phyloP scores from a whole-genome alignment of 1,140 invertebrate genomes.

The Drosophila auraria region DNA sequence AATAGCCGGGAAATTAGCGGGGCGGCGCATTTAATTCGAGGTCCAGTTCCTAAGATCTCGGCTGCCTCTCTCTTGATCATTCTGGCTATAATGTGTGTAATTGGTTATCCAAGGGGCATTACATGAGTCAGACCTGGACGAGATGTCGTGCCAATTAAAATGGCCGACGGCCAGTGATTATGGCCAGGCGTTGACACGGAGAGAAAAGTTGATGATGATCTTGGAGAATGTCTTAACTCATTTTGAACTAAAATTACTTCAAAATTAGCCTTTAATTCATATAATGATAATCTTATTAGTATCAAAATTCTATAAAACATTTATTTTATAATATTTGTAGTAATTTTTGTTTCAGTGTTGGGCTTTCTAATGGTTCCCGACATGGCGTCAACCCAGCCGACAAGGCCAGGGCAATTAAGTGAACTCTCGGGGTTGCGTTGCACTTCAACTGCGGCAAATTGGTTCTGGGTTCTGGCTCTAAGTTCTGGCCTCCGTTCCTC shows the following conservation, averaged over 20 bases:
- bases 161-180: conserved; percentile 65
- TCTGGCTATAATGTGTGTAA: conserved; percentile 44
- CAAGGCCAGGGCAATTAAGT: conserved; percentile 50
- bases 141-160: conserved; percentile 79
- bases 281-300: not conserved
- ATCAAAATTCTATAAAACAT: not conserved
- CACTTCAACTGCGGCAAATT: conserved; percentile 64
- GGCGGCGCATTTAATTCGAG: conserved; percentile 52
- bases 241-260: not conserved
- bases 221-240: not conserved
- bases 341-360: conserved; percentile 4
- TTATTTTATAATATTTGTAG: too few relatives aligned
- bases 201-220: not conserved
- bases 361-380: conserved; percentile 67
- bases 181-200: conserved; percentile 47
- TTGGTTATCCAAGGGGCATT: conserved; percentile 67
- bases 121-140: conserved; percentile 64
- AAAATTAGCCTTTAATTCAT: too few relatives aligned
- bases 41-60: conserved; percentile 45
- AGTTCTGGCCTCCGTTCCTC: conserved; percentile 5
- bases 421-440: conserved; percentile 40
- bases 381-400: conserved; percentile 65
- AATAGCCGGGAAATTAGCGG: conserved; percentile 72
- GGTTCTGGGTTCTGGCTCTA: conserved; percentile 27
- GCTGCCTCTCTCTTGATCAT: conserved; percentile 6